A percentile compares a stretch with the other conserved stretches of the same genome.
phyloP scores from a whole-genome alignment of 2,797 vertebrate species.

The Myotis planiceps region DNA sequence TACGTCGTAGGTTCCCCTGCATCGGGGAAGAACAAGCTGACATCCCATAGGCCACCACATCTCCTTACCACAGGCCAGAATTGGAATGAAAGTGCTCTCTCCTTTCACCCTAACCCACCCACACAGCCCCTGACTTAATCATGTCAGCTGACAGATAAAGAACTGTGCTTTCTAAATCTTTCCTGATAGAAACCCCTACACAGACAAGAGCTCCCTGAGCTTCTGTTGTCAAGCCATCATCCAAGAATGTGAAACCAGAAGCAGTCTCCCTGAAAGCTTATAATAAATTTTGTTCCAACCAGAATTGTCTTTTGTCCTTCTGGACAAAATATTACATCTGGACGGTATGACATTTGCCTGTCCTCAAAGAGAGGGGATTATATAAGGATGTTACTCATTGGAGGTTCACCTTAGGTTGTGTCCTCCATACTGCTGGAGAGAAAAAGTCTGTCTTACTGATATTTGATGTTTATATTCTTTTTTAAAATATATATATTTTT shows the following conservation, averaged over 20 bases:
- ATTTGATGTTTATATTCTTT: not conserved
- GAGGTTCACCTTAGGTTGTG: not conserved
- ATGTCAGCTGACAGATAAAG: conserved; percentile 76
- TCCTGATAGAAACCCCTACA: conserved; percentile 71
- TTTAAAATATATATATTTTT: too few species aligned
- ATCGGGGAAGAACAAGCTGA: conserved; percentile 23
- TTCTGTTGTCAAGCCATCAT: conserved; percentile 64
- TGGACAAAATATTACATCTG: not conserved
- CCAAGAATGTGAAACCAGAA: conserved; percentile 33
- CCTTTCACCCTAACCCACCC: conserved; percentile 40
- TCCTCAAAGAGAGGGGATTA: not conserved
- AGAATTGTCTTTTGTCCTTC: not conserved
- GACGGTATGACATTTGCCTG: not conserved
- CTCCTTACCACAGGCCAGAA: conserved; percentile 31
- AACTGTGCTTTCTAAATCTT: conserved; percentile 61
- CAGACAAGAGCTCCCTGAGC: conserved; percentile 61
- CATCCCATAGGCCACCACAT: not conserved
- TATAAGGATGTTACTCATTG: not conserved
- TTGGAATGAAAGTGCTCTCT: not conserved
- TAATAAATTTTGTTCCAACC: conserved; percentile 52
- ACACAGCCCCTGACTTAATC: conserved; percentile 7
- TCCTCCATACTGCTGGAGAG: not conserved
- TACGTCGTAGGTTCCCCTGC: not conserved
- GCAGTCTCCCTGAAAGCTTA: conserved; percentile 52
- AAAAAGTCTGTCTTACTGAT: not conserved